These are phyloP conservation scores for Odontamblyopus lacepedii DNA, from an alignment of 2,797 vertebrate species.

Conservation along the genomic window DNA sequence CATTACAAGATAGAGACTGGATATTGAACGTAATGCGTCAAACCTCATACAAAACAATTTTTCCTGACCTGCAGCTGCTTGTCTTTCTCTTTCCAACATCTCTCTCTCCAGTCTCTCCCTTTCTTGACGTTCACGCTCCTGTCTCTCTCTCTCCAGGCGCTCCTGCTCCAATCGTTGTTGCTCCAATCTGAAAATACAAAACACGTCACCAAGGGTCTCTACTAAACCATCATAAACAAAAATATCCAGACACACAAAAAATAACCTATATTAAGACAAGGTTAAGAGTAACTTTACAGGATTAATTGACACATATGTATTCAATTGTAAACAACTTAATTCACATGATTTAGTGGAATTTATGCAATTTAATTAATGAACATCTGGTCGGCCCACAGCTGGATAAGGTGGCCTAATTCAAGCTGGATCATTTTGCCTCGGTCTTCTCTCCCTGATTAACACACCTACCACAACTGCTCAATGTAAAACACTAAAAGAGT, in stretches of 20 bases:
- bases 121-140: slow-evolving; percentile 66
- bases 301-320: not conserved
- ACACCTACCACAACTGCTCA: slow-evolving; percentile 60
- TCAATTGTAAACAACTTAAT: slow-evolving; percentile 1
- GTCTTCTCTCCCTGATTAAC: slow-evolving; percentile 24
- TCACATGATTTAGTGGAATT: slow-evolving; percentile 13
- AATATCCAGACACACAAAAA: not conserved
- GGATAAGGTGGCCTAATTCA: slow-evolving; percentile 51
- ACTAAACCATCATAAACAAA: not conserved
- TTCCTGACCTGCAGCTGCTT: slow-evolving; percentile 74
- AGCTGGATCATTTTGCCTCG: slow-evolving; percentile 15
- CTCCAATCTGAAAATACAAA: slow-evolving; percentile 66
- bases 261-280: not conserved
- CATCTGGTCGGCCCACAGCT: slow-evolving; percentile 52
- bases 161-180: slow-evolving; percentile 74
- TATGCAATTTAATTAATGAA: slow-evolving; percentile 38
- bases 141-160: slow-evolving; percentile 63
- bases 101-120: slow-evolving; percentile 71
- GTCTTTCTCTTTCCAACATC: slow-evolving; percentile 70
- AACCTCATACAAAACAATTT: slow-evolving; percentile 7
- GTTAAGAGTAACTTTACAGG: not conserved
- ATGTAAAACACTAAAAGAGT: slow-evolving; percentile 17
- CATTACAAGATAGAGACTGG: not conserved
- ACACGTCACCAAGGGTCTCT: slow-evolving; percentile 14
- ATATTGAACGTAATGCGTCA: not conserved